These are phyloP conservation scores for Pongo pygmaeus DNA, from an alignment of 2,113 vertebrate species.

Conservation along the genomic window DNA sequence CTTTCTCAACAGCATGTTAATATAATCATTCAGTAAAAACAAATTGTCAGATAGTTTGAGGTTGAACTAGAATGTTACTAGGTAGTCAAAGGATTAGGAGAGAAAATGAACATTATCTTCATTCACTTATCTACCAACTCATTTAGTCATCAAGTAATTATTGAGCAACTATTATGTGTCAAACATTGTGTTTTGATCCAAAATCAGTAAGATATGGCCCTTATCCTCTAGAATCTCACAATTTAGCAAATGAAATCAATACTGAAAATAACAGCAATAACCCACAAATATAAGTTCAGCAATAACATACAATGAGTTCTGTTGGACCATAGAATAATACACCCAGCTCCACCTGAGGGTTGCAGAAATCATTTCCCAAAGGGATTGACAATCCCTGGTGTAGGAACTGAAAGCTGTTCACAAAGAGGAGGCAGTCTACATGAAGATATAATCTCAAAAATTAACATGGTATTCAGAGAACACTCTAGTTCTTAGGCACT, in stretches of 20 bases:
- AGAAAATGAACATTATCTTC: neutral
- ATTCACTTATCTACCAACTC: neutral
- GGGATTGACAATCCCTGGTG: neutral
- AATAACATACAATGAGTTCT: neutral
- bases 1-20: neutral
- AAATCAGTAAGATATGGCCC: neutral
- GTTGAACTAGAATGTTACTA: neutral
- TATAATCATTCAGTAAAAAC: conserved; percentile 10
- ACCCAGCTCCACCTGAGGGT: neutral
- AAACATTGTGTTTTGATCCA: neutral
- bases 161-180: neutral
- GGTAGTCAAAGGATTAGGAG: neutral
- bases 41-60: neutral
- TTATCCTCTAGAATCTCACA: neutral
- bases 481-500: neutral
- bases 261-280: neutral
- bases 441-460: neutral
- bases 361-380: neutral
- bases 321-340: neutral
- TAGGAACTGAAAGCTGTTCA: neutral
- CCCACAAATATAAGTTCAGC: neutral
- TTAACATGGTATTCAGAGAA: neutral
- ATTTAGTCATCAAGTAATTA: neutral
- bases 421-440: neutral
- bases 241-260: neutral